Conservation (phyloP, 2,113 vertebrate species). For the Cheilinus undulatus region DNA sequence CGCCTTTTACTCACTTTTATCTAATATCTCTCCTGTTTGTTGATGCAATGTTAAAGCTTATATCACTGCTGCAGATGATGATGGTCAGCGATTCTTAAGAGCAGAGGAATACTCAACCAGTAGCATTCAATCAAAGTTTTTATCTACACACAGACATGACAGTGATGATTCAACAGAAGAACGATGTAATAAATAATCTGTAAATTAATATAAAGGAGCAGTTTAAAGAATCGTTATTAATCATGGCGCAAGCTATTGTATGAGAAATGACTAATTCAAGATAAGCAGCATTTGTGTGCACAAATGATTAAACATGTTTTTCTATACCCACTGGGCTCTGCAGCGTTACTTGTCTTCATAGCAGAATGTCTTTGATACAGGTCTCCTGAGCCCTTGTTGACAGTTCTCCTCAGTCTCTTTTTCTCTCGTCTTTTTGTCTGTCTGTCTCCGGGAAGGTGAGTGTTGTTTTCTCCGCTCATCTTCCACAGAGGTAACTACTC, state of each 20-base stretch:
- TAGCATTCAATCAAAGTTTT: conserved; percentile 20
- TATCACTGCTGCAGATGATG: conserved; percentile 43
- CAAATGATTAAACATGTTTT: conserved; percentile 28
- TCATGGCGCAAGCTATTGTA: conserved; percentile 21
- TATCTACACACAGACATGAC: not conserved
- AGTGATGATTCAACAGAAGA: not conserved
- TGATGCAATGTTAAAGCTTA: conserved; percentile 46
- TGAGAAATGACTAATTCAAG: conserved; percentile 37
- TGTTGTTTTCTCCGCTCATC: conserved; percentile 21
- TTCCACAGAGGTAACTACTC: conserved; percentile 40
- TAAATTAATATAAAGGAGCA: conserved; percentile 19
- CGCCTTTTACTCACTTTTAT: conserved; percentile 71
- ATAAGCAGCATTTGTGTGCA: conserved; percentile 14
- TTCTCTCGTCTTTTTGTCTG: conserved; percentile 11
- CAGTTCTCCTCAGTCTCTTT: conserved; percentile 39
- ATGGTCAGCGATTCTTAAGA: conserved; percentile 35
- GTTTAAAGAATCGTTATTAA: too few species aligned
- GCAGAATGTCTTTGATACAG: conserved; percentile 23
- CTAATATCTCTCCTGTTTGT: conserved; percentile 69
- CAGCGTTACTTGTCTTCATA: not conserved
- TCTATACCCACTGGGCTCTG: conserved; percentile 18
- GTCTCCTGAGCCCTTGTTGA: conserved; percentile 24
- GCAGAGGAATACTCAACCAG: conserved; percentile 6
- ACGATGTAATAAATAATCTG: not conserved
- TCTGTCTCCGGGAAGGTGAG: conserved; percentile 21